These are phyloP conservation scores for Armadillidium nasatum DNA, from an alignment of 1,140 invertebrate species.

Conservation along the genomic window DNA sequence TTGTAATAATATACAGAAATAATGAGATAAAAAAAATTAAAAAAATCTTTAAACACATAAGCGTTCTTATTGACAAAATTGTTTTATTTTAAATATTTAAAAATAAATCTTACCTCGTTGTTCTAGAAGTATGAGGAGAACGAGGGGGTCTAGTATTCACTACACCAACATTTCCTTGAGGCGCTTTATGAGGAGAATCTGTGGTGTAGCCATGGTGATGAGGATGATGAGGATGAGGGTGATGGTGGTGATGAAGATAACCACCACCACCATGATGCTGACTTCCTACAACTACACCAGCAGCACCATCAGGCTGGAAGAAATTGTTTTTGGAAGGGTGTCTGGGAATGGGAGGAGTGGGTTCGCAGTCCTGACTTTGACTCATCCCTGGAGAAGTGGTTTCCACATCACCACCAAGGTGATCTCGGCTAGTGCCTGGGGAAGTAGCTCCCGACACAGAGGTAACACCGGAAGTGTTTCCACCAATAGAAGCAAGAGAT, in stretches of 20 bases:
- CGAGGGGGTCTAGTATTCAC: constrained; percentile 34
- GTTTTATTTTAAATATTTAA: no score
- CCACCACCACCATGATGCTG: constrained; percentile 20
- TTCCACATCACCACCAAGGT: constrained; percentile 31
- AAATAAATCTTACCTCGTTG: constrained; percentile 33
- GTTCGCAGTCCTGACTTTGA: constrained; percentile 87
- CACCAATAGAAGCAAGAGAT: background rate
- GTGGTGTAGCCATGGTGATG: constrained; percentile 37
- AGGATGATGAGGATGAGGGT: constrained; percentile 38
- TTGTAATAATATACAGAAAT: no score
- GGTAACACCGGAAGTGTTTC: background rate
- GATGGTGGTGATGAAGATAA: constrained; percentile 34
- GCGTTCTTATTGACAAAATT: no score
- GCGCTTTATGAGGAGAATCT: constrained; percentile 1
- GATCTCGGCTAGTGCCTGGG: constrained; percentile 24
- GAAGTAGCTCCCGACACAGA: constrained; percentile 19
- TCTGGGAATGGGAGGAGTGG: constrained; percentile 79
- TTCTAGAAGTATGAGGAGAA: constrained; percentile 36
- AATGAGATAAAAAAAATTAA: no score
- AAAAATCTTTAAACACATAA: no score
- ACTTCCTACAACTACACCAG: constrained; percentile 50
- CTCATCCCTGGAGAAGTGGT: constrained; percentile 54
- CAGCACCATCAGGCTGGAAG: constrained; percentile 63
- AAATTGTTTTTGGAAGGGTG: constrained; percentile 89
- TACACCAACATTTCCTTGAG: constrained; percentile 27